Evolutionary conservation across 1,140 invertebrate genomes (phyloP), one percentile per base, ranked within the genome.

Genomic region (Lordiphosa collinella): DNA sequence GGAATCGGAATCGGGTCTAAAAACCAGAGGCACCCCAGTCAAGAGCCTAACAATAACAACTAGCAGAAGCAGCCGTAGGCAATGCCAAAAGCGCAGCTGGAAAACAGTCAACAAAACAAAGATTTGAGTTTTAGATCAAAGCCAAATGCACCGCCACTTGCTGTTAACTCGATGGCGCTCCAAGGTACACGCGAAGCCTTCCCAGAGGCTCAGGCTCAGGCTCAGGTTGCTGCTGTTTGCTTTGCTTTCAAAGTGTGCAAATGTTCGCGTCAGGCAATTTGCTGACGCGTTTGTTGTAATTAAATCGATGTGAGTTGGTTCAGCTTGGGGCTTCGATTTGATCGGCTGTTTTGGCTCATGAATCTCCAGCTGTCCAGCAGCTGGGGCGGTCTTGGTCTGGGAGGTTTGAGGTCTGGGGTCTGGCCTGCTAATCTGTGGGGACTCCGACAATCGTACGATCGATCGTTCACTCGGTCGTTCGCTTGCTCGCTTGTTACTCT

Each of bases 201-300:
- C 54, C 71, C 59, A 59, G 58, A 44, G 63, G 69, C 62, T 74
- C 47, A 50, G 52, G 14, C 37, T 29, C 11, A 40, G 50, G 13
- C 37, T 50, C 59, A 32, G 37, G 35, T 47, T 64, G 68, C 43
- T 51, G 56, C 56, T 65, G 67, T 71, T 84, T 66, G 57, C 70
- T 54, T 74, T 70, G 76, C 78, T 78, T 65, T 65, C 53, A 70
- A 84, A 84, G 78, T 84, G 78, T 84, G 78, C 78, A 84, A 85
- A 84, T 78, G 78, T 85, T 84, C 68, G 79, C 78, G 78, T 84
- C 76, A 82, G 78, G 78, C 78, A 82, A 82, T 82, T 82, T 85
- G 78, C 78, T 84, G 72, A 84, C 79, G 78, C 78, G 79, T 84
- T 82, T 84, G 78, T 82, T 82, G 78, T 82, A 82, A 82, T 82